phyloP scores from a whole-genome alignment of 2,888 invertebrate species.

The Drosophila aldrichi region DNA sequence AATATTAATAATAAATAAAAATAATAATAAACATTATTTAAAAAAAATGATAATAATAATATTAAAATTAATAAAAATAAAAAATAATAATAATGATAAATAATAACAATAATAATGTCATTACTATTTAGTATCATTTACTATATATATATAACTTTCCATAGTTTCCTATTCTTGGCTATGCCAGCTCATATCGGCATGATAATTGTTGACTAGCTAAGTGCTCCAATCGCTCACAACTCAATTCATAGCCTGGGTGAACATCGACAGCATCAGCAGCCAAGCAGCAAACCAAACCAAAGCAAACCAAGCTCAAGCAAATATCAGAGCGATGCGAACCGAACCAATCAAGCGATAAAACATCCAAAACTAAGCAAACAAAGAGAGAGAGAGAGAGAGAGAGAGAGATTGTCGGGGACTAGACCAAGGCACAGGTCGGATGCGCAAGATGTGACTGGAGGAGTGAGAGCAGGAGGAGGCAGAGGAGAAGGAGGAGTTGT shows the following conservation, averaged over 20 bases:
- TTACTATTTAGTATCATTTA: no score
- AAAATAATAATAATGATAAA: no score
- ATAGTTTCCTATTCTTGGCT: no score
- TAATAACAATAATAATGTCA: neutral
- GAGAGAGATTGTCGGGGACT: conserved; percentile 23
- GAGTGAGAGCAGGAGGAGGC: neutral
- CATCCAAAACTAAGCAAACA: conserved; percentile 76
- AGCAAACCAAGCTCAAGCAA: conserved; percentile 46
- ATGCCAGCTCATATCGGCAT: no score
- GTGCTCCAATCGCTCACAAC: conserved; percentile 56
- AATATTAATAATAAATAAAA: no score
- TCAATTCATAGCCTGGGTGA: conserved; percentile 47
- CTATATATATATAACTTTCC: no score
- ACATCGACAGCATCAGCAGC: conserved; percentile 28
- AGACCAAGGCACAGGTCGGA: conserved; percentile 20
- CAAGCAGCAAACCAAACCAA: conserved; percentile 45
- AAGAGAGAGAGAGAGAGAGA: conserved; percentile 20
- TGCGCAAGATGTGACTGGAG: neutral
- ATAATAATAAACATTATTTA: no score
- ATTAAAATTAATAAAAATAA: no score
- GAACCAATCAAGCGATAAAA: conserved; percentile 76
- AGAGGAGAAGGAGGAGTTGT: neutral
- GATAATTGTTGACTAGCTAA: conserved; percentile 39
- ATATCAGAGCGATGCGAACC: conserved; percentile 36
- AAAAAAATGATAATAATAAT: no score